A percentile compares a stretch with the other conserved stretches of the same genome.
Conservation (phyloP, 2,888 invertebrate species). For the Drosophila kuntzei region DNA sequence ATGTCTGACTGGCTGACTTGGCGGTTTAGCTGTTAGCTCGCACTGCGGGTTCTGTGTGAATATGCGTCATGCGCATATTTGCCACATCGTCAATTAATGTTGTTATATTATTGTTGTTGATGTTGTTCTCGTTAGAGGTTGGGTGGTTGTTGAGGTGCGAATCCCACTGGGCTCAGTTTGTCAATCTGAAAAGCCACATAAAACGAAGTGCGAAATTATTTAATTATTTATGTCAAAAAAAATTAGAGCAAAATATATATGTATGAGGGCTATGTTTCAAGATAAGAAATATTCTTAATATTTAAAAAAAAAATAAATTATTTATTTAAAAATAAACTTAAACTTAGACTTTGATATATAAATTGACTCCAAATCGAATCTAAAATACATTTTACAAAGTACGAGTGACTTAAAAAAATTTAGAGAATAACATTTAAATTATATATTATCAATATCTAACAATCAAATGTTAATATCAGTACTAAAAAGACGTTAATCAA, state of each 20-base stretch:
- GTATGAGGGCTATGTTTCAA: not conserved
- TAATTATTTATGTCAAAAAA: constrained; percentile 25
- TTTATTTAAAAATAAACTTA: not conserved
- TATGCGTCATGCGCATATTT: constrained; percentile 54
- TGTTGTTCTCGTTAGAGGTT: constrained; percentile 15
- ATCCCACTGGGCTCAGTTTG: constrained; percentile 25
- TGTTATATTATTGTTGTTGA: constrained; percentile 20
- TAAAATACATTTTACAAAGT: no score
- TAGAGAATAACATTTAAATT: no score
- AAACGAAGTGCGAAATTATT: constrained; percentile 35
- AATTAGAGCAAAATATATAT: not conserved
- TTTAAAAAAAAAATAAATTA: not conserved
- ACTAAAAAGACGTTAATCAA: not conserved
- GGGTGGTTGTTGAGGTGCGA: constrained; percentile 6
- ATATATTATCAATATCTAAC: no score
- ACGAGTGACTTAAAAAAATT: no score
- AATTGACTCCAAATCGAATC: no score
- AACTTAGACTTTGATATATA: not conserved
- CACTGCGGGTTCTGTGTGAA: constrained; percentile 35
- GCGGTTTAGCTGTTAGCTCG: constrained; percentile 50
- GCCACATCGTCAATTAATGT: constrained; percentile 68
- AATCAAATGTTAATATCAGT: no score
- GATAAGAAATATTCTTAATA: constrained; percentile 2
- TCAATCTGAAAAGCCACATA: constrained; percentile 34
- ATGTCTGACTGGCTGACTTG: constrained; percentile 57